Evolutionary conservation across 2,888 invertebrate genomes (phyloP).

Genomic region (Neoaliturus tenellus): DNA sequence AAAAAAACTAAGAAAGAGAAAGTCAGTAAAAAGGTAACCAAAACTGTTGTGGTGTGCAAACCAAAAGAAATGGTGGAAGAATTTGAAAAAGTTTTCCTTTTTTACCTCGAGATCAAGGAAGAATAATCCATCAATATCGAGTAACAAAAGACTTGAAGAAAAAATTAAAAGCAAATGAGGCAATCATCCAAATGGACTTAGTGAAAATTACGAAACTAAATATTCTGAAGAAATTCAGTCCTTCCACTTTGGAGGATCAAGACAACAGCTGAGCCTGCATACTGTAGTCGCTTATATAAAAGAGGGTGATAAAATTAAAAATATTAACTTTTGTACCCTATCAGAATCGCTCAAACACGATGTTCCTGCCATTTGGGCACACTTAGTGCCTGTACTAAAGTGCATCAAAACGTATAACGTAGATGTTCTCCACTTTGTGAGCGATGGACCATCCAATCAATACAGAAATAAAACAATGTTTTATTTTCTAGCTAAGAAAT

Average conservation of each 20-base stretch:
- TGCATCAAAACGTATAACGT: neutral
- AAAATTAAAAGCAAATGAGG: neutral
- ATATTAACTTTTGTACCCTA: neutral
- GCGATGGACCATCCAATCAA: neutral
- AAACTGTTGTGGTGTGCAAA: conserved; percentile 13
- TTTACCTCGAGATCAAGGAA: neutral
- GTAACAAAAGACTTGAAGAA: neutral
- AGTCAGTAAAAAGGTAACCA: neutral
- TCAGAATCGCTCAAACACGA: neutral
- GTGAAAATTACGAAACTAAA: neutral
- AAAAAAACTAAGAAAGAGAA: neutral
- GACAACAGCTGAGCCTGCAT: neutral
- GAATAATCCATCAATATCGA: conserved; percentile 1
- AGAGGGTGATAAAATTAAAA: neutral
- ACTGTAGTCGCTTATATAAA: neutral
- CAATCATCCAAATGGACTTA: conserved; percentile 1
- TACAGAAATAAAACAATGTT: conserved; percentile 2
- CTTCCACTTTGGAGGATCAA: neutral
- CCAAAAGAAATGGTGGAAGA: too few species aligned
- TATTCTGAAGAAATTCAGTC: neutral
- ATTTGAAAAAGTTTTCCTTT: neutral
- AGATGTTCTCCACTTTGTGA: neutral
- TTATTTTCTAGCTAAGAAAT: neutral
- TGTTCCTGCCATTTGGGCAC: conserved; percentile 3
- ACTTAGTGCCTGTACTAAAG: neutral